Percentiles rank a stretch among this genome's conserved stretches.
Evolutionary conservation across 2,888 invertebrate species (phyloP).

Genomic region (Meloe dianella): DNA sequence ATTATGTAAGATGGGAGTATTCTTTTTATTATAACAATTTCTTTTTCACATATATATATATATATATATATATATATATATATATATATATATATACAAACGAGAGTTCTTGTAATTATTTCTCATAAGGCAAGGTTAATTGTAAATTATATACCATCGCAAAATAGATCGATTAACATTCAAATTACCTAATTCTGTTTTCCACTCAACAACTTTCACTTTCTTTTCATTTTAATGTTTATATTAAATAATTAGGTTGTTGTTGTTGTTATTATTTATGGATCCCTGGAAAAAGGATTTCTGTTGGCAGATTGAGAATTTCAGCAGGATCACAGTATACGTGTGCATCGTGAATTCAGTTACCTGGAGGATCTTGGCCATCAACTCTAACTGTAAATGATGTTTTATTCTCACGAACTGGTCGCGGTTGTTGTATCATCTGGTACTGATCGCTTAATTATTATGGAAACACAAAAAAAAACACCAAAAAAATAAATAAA

Average conservation of each 20-base stretch:
- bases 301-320: not conserved
- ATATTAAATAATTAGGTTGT: not conserved
- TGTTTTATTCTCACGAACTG: conserved; percentile 26
- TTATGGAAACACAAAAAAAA: conserved; percentile 13
- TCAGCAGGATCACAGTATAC: not conserved
- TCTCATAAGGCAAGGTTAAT: conserved; percentile 14
- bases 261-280: not conserved
- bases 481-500: not conserved
- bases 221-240: not conserved
- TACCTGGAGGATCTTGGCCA: conserved; percentile 24
- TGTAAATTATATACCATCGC: conserved; percentile 5
- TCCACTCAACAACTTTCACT: not conserved
- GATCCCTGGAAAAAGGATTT: not conserved
- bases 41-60: too few relatives aligned
- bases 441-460: conserved; percentile 27
- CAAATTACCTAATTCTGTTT: not conserved
- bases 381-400: conserved; percentile 25
- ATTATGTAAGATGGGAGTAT: conserved; percentile 10
- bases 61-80: too few relatives aligned
- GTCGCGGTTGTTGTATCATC: conserved; percentile 21
- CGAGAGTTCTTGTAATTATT: conserved; percentile 3
- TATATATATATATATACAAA: too few relatives aligned
- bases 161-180: not conserved
- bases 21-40: not conserved
- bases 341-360: conserved; percentile 15